Evolutionary conservation across 2,888 invertebrate genomes (phyloP).

Genomic region (Calephelis perditalis): DNA sequence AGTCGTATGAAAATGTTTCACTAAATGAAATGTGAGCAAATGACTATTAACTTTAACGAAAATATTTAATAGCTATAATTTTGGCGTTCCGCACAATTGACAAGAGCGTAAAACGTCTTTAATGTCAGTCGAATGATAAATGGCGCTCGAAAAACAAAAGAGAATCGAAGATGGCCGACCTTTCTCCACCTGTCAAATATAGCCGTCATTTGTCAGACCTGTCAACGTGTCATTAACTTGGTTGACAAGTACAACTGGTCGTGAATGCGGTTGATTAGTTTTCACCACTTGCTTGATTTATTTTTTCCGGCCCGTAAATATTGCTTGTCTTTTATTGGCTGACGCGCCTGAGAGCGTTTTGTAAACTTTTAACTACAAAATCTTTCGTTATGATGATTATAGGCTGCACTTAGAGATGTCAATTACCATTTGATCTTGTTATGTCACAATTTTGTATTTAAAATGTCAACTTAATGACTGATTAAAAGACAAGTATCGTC

Average conservation of each 20-base stretch:
- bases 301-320: neutral
- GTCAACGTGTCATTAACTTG: conserved; percentile 27
- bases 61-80: neutral
- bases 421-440: too few species aligned
- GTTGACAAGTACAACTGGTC: conserved; percentile 1
- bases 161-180: conserved; percentile 36
- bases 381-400: too few species aligned
- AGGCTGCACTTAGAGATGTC: too few species aligned
- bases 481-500: too few species aligned
- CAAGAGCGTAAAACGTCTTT: conserved; percentile 5
- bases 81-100: neutral
- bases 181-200: conserved; percentile 47
- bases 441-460: too few species aligned
- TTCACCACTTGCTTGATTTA: conserved; percentile 12
- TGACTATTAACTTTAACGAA: neutral
- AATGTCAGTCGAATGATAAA: conserved; percentile 20
- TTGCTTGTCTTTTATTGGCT: too few species aligned
- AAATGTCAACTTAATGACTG: too few species aligned
- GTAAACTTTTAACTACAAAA: too few species aligned
- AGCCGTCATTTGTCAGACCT: conserved; percentile 29
- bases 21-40: too few species aligned
- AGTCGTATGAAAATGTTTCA: too few species aligned
- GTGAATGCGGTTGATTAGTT: conserved; percentile 14
- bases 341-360: too few species aligned
- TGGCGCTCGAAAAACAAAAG: conserved; percentile 35